Base-by-base conservation (phyloP, 2,888 invertebrate genomes). In the Rotaria socialis region DNA sequence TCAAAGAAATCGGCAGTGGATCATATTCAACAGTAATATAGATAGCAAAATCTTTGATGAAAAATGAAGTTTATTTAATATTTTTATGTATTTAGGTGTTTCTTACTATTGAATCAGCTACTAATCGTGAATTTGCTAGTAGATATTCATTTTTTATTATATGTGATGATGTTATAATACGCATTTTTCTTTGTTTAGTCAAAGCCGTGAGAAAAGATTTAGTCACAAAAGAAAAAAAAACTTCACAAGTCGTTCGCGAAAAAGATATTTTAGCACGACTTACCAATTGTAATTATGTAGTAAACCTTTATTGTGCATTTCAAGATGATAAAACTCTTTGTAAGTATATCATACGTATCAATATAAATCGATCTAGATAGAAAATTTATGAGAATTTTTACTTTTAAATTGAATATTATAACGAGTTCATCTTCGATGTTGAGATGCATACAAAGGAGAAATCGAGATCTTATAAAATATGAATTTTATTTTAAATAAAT, bases 241-340 rank as follows among this genome's bases (percentile, higher is more conserved):
- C 94, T 89, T 95, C 95, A 90, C 96, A 96, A 91, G 95, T 98
- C 87, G 94, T 94, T 91, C 93, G 97, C 84, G 99, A 99, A 92
- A 96, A 96, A 91, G 96, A 97, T 90, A 95, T 96, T 50, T 94
- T 94, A 92, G 92, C 97, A 89, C 95, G 94, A 89, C 93, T 94
- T 88, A 90, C 91, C 86, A 93, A 94, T 89, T 93, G 94, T 87
- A 95, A 95, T 88, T 97, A 95, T 91, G 96, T 99, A 91, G 96
- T 97, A 86, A 94, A 95, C 90, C 93, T 99, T 87, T 96, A 94
- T 91, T 96, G 95, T 92, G 96, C 98, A 87, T 99, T 99, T 92
- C 98, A 99, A 93, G 97, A 98, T 91, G 91, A 93, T 55, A 94
- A 95, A 89, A 93, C 95, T 89, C 93, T 98, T 87, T 98, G 93